Conservation (phyloP, 2,888 invertebrate genomes). For the Leistus spinibarbis region DNA sequence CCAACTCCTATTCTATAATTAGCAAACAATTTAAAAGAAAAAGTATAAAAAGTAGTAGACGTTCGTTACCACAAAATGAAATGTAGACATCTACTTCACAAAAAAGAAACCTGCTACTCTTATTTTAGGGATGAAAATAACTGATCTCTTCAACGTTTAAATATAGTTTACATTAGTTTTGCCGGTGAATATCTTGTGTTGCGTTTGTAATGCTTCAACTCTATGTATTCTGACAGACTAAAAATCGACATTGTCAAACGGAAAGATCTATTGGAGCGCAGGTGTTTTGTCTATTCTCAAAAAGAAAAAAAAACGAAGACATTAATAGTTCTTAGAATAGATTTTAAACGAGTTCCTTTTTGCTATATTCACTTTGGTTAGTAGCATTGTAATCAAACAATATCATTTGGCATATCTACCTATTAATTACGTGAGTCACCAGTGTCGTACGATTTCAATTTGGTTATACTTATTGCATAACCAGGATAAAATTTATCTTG, state of each 20-base stretch:
- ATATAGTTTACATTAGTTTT: neutral
- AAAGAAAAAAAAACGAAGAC: no score
- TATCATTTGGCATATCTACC: no score
- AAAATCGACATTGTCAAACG: neutral
- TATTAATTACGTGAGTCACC: no score
- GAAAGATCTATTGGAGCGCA: neutral
- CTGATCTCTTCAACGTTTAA: neutral
- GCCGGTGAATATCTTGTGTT: neutral
- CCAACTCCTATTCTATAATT: no score
- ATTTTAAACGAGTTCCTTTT: no score
- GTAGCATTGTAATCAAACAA: no score
- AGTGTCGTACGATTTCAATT: no score
- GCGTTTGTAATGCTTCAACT: neutral
- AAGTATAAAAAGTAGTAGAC: neutral
- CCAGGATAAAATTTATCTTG: no score
- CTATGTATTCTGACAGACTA: neutral
- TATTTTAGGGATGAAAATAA: conserved; percentile 7
- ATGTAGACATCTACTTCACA: neutral
- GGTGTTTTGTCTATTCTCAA: neutral
- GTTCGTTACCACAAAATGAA: neutral
- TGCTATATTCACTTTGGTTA: no score
- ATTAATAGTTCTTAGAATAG: no score
- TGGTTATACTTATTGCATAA: no score
- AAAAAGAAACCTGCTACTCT: neutral
- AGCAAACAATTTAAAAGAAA: no score